phyloP scores from a whole-genome alignment of 2,113 vertebrate genomes.

The Toxotes jaculatrix region DNA sequence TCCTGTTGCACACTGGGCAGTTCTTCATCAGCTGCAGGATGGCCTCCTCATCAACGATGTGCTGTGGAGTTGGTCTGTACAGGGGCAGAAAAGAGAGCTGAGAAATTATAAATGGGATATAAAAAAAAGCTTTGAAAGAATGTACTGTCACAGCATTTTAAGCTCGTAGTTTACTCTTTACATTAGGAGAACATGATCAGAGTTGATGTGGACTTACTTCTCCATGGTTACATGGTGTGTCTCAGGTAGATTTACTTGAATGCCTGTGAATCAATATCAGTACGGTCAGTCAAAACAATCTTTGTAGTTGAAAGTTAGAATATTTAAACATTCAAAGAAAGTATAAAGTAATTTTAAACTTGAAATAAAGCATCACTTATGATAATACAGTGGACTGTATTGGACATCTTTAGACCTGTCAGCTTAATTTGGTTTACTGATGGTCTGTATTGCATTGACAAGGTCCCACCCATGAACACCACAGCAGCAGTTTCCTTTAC shows the following conservation, averaged over 20 bases:
- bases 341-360: too few species aligned
- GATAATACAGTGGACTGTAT: too few species aligned
- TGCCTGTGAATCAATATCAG: conserved; percentile 5
- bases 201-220: conserved; percentile 29
- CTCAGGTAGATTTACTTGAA: conserved; percentile 1
- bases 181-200: not conserved
- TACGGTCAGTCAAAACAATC: not conserved
- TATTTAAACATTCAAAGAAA: too few species aligned
- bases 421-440: too few species aligned
- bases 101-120: not conserved
- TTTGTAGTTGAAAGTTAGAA: too few species aligned
- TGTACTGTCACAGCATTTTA: not conserved
- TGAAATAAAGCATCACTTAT: too few species aligned
- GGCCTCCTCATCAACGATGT: conserved; percentile 48
- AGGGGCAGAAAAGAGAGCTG: not conserved
- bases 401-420: not conserved
- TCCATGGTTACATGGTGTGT: not conserved
- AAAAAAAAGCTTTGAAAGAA: too few species aligned
- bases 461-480: too few species aligned
- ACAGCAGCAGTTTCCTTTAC: too few species aligned
- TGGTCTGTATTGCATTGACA: too few species aligned
- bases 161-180: not conserved
- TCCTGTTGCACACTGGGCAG: conserved; percentile 27
- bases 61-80: conserved; percentile 17
- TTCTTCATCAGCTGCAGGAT: conserved; percentile 46